phyloP scores from a whole-genome alignment of 2,113 vertebrate genomes.

The Eublepharis macularius region DNA sequence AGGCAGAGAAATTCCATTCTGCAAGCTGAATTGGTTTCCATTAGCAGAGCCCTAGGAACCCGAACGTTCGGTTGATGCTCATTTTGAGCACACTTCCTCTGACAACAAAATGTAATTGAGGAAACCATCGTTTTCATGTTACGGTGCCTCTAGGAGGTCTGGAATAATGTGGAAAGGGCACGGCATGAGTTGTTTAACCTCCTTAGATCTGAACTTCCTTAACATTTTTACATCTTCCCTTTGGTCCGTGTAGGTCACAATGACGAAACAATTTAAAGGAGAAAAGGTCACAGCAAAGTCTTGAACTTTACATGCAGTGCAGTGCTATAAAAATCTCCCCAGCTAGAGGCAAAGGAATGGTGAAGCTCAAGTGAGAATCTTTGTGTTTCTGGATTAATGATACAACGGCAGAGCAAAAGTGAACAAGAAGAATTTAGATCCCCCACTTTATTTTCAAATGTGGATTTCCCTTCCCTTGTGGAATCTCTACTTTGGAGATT shows the following conservation, averaged over 20 bases:
- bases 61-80: constrained; percentile 64
- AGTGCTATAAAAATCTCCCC: constrained; percentile 53
- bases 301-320: constrained; percentile 59
- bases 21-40: constrained; percentile 34
- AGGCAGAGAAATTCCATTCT: constrained; percentile 5
- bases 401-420: too few relatives aligned
- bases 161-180: constrained; percentile 60
- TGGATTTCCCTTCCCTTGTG: neutral
- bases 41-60: constrained; percentile 39
- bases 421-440: neutral
- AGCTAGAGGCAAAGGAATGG: constrained; percentile 55
- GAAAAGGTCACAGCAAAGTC: constrained; percentile 62
- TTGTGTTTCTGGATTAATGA: constrained; percentile 35
- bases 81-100: constrained; percentile 67
- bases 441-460: neutral
- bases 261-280: constrained; percentile 72
- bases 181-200: constrained; percentile 62
- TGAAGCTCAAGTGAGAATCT: constrained; percentile 29
- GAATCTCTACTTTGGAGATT: neutral
- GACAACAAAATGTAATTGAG: constrained; percentile 73
- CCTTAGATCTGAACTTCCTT: constrained; percentile 43
- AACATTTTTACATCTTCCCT: constrained; percentile 61
- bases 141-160: constrained; percentile 57
- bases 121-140: constrained; percentile 56
- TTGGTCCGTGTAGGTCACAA: constrained; percentile 61